Percentiles rank a stretch among this genome's conserved stretches.
Evolutionary conservation across 1,140 invertebrate species (phyloP).

Genomic region (Plectus sambesii): DNA sequence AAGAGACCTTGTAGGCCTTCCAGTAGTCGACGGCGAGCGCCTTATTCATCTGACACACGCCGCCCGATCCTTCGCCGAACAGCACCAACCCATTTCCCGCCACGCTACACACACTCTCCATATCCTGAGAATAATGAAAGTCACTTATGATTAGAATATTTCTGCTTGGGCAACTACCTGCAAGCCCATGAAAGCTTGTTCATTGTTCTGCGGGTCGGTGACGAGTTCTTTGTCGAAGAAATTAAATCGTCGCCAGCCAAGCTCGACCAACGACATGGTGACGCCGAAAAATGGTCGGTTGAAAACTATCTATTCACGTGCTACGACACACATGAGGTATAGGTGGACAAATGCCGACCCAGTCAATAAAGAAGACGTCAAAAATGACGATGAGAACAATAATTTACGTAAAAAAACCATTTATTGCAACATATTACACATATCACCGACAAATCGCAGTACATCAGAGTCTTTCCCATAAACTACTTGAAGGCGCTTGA

Average conservation of each 20-base stretch:
- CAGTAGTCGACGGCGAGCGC: constrained; percentile 22
- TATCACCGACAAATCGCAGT: constrained; percentile 6
- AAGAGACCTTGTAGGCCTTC: constrained; percentile 27
- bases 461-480: constrained; percentile 2
- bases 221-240: constrained; percentile 30
- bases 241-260: constrained; percentile 36
- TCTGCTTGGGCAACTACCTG: too few species aligned
- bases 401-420: not conserved
- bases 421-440: not conserved
- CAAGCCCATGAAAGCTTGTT: constrained; percentile 26
- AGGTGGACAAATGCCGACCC: constrained; percentile 2
- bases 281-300: too few species aligned
- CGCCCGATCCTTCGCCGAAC: constrained; percentile 30
- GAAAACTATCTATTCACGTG: too few species aligned
- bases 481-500: too few species aligned
- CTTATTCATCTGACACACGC: constrained; percentile 21
- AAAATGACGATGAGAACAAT: not conserved
- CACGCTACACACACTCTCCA: constrained; percentile 30
- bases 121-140: constrained; percentile 23
- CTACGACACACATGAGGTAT: too few species aligned
- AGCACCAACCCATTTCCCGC: constrained; percentile 27
- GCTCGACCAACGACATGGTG: constrained; percentile 25
- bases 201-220: constrained; percentile 21
- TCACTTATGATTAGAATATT: constrained; percentile 6
- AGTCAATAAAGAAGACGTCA: not conserved